A percentile compares a stretch with the other conserved stretches of the same genome.
Conservation (phyloP, 2,113 vertebrate genomes). For the Barnardius zonarius region DNA sequence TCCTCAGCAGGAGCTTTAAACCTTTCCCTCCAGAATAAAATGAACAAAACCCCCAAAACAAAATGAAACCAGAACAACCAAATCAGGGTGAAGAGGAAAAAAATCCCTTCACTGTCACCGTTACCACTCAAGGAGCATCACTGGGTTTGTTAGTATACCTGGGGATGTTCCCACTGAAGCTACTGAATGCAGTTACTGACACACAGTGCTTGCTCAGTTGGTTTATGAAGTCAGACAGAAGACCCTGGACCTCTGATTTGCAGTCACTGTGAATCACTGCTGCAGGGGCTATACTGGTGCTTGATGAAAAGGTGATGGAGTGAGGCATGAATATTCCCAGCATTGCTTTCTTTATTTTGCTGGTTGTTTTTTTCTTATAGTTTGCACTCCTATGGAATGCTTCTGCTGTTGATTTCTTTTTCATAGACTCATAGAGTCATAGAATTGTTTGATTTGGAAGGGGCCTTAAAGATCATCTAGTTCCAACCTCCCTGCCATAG, state of each 20-base stretch:
- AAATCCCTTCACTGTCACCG: background rate
- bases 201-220: background rate
- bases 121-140: background rate
- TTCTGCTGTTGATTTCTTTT: background rate
- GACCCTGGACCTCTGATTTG: background rate
- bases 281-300: background rate
- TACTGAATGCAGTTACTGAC: background rate
- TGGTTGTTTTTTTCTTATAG: background rate
- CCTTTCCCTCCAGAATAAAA: rapidly evolving
- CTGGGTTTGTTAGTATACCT: background rate
- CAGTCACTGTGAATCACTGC: background rate
- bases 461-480: background rate
- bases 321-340: background rate
- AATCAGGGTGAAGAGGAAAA: background rate
- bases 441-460: background rate
- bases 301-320: background rate
- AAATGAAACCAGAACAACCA: background rate
- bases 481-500: background rate
- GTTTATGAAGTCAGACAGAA: background rate
- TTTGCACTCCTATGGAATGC: background rate
- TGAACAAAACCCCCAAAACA: no score
- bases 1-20: background rate
- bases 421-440: no score
- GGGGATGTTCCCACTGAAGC: background rate
- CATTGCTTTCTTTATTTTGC: rapidly evolving